Evolutionary conservation across 2,113 vertebrate genomes (phyloP).

Genomic region (Gambusia affinis): DNA sequence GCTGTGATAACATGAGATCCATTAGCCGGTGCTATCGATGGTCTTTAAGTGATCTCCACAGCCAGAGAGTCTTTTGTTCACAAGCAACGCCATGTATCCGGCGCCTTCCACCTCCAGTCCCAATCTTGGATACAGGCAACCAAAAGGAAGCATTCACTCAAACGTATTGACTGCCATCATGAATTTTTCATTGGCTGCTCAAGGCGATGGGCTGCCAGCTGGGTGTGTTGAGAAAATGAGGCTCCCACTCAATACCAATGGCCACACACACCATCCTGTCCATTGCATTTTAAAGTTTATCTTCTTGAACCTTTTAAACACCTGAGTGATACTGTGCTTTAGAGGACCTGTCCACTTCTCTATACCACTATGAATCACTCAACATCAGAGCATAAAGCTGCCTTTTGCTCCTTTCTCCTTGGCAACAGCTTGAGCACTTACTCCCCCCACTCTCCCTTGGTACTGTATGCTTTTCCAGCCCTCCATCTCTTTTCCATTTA

Average conservation of each 20-base stretch:
- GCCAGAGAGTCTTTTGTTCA: background rate
- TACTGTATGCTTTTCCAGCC: constrained; percentile 18
- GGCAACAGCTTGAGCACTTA: constrained; percentile 60
- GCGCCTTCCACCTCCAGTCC: constrained; percentile 21
- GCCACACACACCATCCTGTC: constrained; percentile 26
- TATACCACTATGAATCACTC: constrained; percentile 40
- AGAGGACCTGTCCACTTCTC: constrained; percentile 38
- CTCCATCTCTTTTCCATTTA: constrained; percentile 20
- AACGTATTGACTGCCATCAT: constrained; percentile 67
- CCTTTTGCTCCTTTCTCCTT: constrained; percentile 56
- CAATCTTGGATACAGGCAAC: constrained; percentile 33
- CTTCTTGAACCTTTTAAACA: constrained; percentile 67
- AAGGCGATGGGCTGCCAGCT: constrained; percentile 54
- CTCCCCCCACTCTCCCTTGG: background rate
- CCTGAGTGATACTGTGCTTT: constrained; percentile 57
- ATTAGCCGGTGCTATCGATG: constrained; percentile 29
- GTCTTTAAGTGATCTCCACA: constrained; percentile 22
- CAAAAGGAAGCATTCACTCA: constrained; percentile 63
- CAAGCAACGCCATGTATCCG: constrained; percentile 8
- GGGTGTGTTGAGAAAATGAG: constrained; percentile 44
- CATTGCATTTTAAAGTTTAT: constrained; percentile 51
- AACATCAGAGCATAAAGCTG: constrained; percentile 50
- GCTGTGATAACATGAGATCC: constrained; percentile 28
- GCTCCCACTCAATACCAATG: constrained; percentile 37
- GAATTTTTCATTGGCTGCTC: constrained; percentile 66